Percentiles rank a stretch among this genome's conserved stretches.
Evolutionary conservation across 2,113 vertebrate species (phyloP).

Genomic region (Brachyhypopomus occidentalis): DNA sequence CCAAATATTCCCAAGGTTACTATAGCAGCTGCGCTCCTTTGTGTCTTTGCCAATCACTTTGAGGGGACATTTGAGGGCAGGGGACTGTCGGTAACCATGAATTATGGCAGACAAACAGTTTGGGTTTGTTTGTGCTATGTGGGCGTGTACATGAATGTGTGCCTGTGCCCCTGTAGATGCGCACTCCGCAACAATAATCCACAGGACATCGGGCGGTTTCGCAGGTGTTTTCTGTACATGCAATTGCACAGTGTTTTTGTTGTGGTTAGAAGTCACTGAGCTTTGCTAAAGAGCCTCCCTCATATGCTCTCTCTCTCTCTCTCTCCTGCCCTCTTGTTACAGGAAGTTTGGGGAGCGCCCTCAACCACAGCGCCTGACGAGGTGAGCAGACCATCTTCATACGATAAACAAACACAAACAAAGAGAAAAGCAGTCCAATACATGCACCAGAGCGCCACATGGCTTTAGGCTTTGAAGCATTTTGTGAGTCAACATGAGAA

Average conservation of each 20-base stretch:
- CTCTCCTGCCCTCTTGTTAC: constrained; percentile 62
- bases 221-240: constrained; percentile 22
- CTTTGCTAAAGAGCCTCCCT: constrained; percentile 34
- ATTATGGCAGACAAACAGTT: constrained; percentile 25
- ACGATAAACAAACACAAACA: constrained; percentile 7
- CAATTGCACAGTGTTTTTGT: constrained; percentile 37
- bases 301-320: constrained; percentile 55
- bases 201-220: constrained; percentile 1
- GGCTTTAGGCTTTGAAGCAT: no score
- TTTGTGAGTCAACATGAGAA: background rate
- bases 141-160: background rate
- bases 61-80: background rate
- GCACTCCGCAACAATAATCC: background rate
- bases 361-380: constrained; percentile 97
- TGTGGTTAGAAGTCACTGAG: constrained; percentile 53
- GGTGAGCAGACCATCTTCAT: constrained; percentile 74
- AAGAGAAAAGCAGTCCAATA: background rate
- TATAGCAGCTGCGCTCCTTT: constrained; percentile 36
- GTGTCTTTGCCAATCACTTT: constrained; percentile 20
- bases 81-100: background rate
- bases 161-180: background rate
- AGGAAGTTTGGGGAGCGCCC: constrained; percentile 99
- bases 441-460: background rate
- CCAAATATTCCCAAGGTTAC: constrained; percentile 52
- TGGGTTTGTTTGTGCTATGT: background rate